Base-by-base conservation (phyloP, 2,888 invertebrate genomes). In the Idaea straminata region DNA sequence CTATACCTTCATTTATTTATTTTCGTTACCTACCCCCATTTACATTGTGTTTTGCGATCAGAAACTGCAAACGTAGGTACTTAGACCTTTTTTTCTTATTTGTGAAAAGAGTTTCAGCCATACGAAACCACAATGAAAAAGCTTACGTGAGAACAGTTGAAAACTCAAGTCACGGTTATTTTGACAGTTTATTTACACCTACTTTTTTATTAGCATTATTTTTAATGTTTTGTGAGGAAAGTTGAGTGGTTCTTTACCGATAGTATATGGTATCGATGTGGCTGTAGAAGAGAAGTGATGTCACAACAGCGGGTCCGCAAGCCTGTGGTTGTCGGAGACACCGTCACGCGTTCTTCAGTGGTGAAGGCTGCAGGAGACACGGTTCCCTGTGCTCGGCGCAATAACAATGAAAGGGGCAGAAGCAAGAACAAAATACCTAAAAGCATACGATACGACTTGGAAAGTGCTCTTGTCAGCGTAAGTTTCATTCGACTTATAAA, bases 391-490 rank as follows among this genome's bases (percentile, higher is more conserved):
- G 65, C 64, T 61, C 72, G 62, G 64, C 70, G 65, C 25, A 75
- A 25, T 25, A 25, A n/a, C n/a, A n/a, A 72, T 58, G 69, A 71
- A 57, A 75, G 75, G 66, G 85, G 77, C 68, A 83, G 79, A 65
- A 83, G 72, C 74, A 88, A 79, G 72, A 80, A 79, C 72, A 86
- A 83, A 70, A 77, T 88, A 77, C 88, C 91, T 15, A 88, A 85
- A 78, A 83, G 67, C 66, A 67, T 91, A 62, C 87, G 91, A 13
- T 83, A 85, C 68, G 92, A 91, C 66, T 81, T 92, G 75, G 90
- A 92, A 70, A 89, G 87, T 69, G 89, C 92, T 16, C 81, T 92
- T 72, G 83, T 92, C 71, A 81, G 86, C 72, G 92, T 91, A 78
- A 86, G 90, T 81, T 67, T 67, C 5, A 16, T 64, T 59, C 10